Conservation (phyloP, 2,113 vertebrate genomes). For the Himantopus leucocephalus region DNA sequence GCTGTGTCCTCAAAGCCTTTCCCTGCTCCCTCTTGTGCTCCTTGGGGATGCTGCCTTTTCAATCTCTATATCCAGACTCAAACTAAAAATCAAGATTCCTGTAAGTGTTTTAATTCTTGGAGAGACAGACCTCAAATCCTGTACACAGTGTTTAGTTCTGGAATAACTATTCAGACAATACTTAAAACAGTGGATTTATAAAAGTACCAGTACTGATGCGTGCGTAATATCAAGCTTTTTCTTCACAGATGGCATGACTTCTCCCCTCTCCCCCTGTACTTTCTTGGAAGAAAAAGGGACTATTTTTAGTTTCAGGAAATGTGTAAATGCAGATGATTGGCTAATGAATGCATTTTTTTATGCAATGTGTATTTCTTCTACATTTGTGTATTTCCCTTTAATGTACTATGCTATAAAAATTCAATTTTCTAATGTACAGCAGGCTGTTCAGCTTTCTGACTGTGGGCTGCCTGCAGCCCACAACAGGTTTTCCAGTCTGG, state of each 20-base stretch:
- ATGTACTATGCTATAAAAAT: neutral
- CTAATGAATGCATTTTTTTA: neutral
- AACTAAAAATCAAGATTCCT: neutral
- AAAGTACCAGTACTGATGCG: neutral
- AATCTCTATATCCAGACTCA: neutral
- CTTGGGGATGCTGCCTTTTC: neutral
- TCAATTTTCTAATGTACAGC: neutral
- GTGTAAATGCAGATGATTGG: neutral
- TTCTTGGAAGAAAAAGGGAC: neutral
- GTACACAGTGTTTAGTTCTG: neutral
- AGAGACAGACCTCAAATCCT: neutral
- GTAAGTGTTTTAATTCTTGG: neutral
- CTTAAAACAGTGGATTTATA: neutral
- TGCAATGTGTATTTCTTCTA: neutral
- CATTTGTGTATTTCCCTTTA: neutral
- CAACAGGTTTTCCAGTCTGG: neutral
- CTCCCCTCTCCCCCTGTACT: neutral
- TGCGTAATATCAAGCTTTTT: neutral
- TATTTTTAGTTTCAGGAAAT: neutral
- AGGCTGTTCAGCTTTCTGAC: neutral
- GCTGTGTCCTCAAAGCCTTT: neutral
- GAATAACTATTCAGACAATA: neutral
- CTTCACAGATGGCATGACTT: neutral
- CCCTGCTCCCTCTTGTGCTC: neutral
- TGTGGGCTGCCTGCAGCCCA: neutral